Conservation (phyloP, 2,888 invertebrate species). For the Ferrisia virgata region DNA sequence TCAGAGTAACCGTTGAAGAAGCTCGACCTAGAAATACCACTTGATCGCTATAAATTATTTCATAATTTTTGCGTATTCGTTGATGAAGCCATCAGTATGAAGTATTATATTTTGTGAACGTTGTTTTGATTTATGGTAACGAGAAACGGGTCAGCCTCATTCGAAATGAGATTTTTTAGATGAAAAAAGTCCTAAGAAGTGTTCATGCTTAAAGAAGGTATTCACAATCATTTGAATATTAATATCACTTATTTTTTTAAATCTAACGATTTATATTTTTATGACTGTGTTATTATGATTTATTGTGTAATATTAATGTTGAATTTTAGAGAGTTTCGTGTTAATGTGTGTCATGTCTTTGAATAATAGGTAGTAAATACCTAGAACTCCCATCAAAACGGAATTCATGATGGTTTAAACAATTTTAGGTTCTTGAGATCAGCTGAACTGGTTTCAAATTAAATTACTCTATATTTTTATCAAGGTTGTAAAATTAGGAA, state of each 20-base stretch:
- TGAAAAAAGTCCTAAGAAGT: neutral
- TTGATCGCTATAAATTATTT: neutral
- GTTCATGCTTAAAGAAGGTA: neutral
- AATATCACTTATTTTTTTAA: neutral
- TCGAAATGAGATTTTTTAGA: too few species aligned
- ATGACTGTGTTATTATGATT: neutral
- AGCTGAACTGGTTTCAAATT: neutral
- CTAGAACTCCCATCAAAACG: too few species aligned
- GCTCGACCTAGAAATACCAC: neutral
- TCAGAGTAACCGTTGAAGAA: constrained; percentile 32
- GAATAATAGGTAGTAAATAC: too few species aligned
- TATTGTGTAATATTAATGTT: neutral
- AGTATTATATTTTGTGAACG: too few species aligned
- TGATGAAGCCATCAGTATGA: too few species aligned
- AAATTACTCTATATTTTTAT: neutral
- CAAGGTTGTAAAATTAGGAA: neutral
- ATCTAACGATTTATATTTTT: neutral
- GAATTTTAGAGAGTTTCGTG: neutral
- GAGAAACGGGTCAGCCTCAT: too few species aligned
- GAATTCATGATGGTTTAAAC: too few species aligned
- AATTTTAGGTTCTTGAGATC: neutral
- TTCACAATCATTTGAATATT: neutral
- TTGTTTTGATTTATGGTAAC: too few species aligned
- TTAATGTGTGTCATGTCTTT: neutral
- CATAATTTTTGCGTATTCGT: neutral